Base-by-base conservation (phyloP, 1,140 invertebrate species). In the Bursaphelenchus mucronatus region DNA sequence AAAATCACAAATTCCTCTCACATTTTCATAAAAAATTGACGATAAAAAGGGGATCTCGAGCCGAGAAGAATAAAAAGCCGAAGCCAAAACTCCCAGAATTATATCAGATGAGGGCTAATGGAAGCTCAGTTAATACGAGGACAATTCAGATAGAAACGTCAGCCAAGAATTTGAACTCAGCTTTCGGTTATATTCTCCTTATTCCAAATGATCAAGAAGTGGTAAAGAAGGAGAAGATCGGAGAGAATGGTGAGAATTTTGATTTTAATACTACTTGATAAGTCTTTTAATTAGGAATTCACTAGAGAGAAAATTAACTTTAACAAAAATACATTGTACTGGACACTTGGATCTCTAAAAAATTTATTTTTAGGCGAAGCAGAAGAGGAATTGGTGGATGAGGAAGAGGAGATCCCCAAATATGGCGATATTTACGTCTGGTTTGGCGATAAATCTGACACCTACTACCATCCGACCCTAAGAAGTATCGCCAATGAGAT, bases 1-100 rank as follows among this genome's bases (percentile, higher is more conserved):
- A 99, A 84, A 97, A 94, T 83, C 86, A 96, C 21, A 97, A 97
- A 83, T 98, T 99, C 81, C 88, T 99, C 85, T 90, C 94, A 0
- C 94, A 98, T 83, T 99, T 98, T 83, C 91, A 95, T 78, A 85
- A 89, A 61, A 90, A 93, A 80, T 96, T 98, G 82, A 87, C 98
- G 13, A 96, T 98, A 53, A 89, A 90, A 71, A 87, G 88, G 67
- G 95, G 94, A 30, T 76, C 73, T 8, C 67, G 67, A 19, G 53
- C 67, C 30, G 68, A 77, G n/a, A 66, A 70, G 39, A 58, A 63
- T 54, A 68, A 15, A 82, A 57, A 68, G 30, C 68, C 67, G 64
- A 65, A 62, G 71, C 86, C 86, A 51, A 80, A 83, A 39, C 86
- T 86, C 54, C 90, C 94, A 3, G 91, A 97, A 82, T 88, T 99